Percentiles rank a stretch among this genome's conserved stretches.
Evolutionary conservation across 2,888 invertebrate species (phyloP).

Genomic region (Blera fallax): DNA sequence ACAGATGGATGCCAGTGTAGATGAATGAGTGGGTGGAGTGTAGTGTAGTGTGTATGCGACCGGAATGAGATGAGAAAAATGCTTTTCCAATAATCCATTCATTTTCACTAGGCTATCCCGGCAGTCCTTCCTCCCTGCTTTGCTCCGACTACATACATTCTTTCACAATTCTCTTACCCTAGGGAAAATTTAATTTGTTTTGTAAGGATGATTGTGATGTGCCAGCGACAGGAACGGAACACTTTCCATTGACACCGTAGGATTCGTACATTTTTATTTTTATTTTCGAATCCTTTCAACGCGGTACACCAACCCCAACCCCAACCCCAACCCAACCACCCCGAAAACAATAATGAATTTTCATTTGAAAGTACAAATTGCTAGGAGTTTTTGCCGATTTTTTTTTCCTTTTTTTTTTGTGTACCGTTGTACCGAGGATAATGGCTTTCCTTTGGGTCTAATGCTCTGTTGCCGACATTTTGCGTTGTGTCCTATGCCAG

Average conservation of each 20-base stretch:
- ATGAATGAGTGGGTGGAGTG: no score
- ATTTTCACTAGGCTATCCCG: neutral
- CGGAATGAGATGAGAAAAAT: constrained; percentile 12
- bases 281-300: constrained; percentile 39
- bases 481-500: constrained; percentile 19
- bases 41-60: neutral
- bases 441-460: constrained; percentile 25
- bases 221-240: constrained; percentile 22
- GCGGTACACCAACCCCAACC: no score
- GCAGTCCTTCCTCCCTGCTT: neutral
- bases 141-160: constrained; percentile 2
- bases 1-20: no score
- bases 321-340: constrained; percentile 42
- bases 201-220: constrained; percentile 21
- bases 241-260: constrained; percentile 58
- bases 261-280: neutral
- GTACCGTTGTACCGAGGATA: neutral
- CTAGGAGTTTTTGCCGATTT: constrained; percentile 27
- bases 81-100: constrained; percentile 38
- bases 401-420: neutral
- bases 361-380: constrained; percentile 70
- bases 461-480: constrained; percentile 44
- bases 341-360: constrained; percentile 69
- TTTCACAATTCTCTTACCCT: neutral
- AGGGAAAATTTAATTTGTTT: constrained; percentile 64